phyloP scores from a whole-genome alignment of 2,888 invertebrate species.

The Cecidostiba fungosa region DNA sequence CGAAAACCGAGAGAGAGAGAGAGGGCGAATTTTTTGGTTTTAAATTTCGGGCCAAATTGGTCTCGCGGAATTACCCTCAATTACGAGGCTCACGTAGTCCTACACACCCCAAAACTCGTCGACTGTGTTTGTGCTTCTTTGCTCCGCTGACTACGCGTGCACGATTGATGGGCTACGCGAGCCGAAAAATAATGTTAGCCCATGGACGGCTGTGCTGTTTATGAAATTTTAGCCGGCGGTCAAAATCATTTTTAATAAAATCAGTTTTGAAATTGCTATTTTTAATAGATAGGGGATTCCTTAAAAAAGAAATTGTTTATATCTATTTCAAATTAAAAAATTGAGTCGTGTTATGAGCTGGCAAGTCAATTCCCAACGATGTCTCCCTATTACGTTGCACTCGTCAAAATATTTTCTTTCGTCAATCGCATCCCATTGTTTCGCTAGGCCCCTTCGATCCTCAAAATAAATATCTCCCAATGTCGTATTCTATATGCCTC shows the following conservation, averaged over 20 bases:
- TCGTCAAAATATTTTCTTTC: slow-evolving; percentile 22
- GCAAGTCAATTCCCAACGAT: too few relatives aligned
- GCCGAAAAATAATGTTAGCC: slow-evolving; percentile 51
- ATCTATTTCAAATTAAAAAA: background rate
- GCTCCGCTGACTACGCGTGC: background rate
- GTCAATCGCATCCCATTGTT: background rate
- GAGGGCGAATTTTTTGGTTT: slow-evolving; percentile 66
- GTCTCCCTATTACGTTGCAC: background rate
- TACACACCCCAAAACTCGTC: slow-evolving; percentile 21
- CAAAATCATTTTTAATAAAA: background rate
- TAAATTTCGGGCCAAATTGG: slow-evolving; percentile 74
- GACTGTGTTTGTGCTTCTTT: background rate
- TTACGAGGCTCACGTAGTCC: slow-evolving; percentile 66
- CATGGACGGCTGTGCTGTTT: background rate
- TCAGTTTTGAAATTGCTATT: background rate
- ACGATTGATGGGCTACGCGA: background rate
- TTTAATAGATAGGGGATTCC: background rate
- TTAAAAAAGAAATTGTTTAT: too few relatives aligned
- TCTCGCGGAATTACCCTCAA: slow-evolving; percentile 75
- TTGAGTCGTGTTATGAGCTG: too few relatives aligned
- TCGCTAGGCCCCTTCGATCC: background rate
- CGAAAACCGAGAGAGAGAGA: slow-evolving; percentile 30
- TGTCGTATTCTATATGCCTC: background rate
- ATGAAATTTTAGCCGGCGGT: background rate
- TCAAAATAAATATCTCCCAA: slow-evolving; percentile 13